phyloP scores from a whole-genome alignment of 2,113 vertebrate genomes.

The Tympanuchus pallidicinctus region DNA sequence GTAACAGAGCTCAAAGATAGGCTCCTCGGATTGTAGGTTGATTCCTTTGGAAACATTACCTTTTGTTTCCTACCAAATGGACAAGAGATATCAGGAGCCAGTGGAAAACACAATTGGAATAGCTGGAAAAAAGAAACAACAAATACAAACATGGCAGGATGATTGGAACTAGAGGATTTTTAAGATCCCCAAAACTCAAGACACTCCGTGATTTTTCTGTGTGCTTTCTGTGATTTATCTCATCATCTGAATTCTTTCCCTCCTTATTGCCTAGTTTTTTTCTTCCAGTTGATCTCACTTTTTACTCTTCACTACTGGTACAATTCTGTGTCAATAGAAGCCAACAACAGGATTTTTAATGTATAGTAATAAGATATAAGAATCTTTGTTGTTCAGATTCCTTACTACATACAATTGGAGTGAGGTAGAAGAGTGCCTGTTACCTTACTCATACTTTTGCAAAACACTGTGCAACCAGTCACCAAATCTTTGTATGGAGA shows the following conservation, averaged over 20 bases:
- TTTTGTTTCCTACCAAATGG: not conserved
- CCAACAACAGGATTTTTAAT: not conserved
- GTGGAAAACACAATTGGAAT: not conserved
- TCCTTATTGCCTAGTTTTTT: not conserved
- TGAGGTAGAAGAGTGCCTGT: not conserved
- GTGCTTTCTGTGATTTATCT: not conserved
- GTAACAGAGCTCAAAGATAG: not conserved
- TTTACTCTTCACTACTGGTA: not conserved
- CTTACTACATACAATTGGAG: not conserved
- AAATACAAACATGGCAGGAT: not conserved
- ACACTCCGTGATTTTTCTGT: not conserved
- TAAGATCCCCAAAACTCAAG: no score
- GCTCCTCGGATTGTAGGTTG: not conserved
- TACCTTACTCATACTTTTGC: not conserved
- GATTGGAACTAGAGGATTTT: no score
- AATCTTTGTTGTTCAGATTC: not conserved
- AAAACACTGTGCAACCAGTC: not conserved
- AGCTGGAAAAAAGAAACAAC: not conserved
- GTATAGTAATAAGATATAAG: not conserved
- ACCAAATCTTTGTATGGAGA: accelerated
- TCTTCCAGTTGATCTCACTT: not conserved
- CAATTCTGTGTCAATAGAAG: not conserved
- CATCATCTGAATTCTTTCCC: not conserved
- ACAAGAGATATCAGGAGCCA: not conserved
- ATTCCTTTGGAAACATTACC: not conserved